Base-by-base conservation (phyloP, 92 coral and sea anemone genomes). In the Porites divaricata region DNA sequence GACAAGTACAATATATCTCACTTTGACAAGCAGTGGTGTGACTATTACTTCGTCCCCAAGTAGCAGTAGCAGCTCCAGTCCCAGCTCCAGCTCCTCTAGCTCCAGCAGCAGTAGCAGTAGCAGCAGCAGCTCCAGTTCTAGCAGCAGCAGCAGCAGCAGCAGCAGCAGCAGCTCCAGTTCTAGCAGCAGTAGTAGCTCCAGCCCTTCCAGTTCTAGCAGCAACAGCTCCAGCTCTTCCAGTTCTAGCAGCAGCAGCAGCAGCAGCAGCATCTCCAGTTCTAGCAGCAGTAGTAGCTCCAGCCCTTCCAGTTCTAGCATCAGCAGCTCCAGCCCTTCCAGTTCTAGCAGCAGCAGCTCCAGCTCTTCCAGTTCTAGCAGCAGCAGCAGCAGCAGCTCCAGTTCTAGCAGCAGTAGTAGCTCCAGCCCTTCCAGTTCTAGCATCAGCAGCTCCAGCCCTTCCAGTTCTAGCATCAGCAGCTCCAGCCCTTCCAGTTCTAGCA, bases 11-110 rank as follows among this genome's bases (percentile, higher is more conserved):
- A 77, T 77, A 28, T 17, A 66, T n/a, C 53, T 77, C 14, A 62
- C 70, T 77, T 11, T 62, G 58, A 63, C 57, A 62, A 49, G 50
- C 17, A 77, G 56, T 35, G 81, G 81, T n/a, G 69, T 77, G 65
- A 41, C n/a, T 28, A 77, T 77, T 17, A 57, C 67, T 24, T 68
- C 16, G 14, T 68, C 48, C 52, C 26, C 45, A 35, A 41, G 68
- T 20, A 20, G 56, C 51, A 11, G 75, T 56, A 70, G 75, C 52
- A 35, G 51, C 75, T 41, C 54, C 74, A 70, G 50, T 28, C 20
- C 67, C 76, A 72, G 2, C 61, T 21, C 62, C 62, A 22, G 56
- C 13, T 54, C 61, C 13, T 72, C 77, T 72, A 23, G 21, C 22
- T 72, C 77, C 53, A n/a, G 50, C 10, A 49, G 41, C 48, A 58